These are phyloP conservation scores for Halcyon smyrnensis DNA, from an alignment of 2,797 vertebrate species.

Conservation along the genomic window DNA sequence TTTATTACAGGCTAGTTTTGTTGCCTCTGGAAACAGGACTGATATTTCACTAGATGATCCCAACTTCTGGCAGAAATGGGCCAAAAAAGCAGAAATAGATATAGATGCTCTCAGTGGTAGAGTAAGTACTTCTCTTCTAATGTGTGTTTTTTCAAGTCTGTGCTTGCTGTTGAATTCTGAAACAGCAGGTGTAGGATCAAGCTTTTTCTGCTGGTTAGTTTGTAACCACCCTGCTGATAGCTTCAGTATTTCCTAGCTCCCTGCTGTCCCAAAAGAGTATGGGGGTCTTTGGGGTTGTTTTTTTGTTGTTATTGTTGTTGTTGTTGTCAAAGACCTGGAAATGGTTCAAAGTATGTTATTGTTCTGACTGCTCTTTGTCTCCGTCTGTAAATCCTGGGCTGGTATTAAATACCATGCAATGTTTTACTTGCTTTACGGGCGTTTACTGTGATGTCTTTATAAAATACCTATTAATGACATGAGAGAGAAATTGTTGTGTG, in stretches of 20 bases:
- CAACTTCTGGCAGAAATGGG: slow-evolving; percentile 99
- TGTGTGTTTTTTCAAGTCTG: neutral
- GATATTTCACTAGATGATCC: slow-evolving; percentile 98
- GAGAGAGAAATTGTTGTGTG: neutral
- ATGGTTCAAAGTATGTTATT: neutral
- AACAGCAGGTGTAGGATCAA: neutral
- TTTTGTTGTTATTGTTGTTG: no score
- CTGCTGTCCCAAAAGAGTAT: neutral
- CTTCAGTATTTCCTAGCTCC: neutral
- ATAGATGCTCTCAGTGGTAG: slow-evolving; percentile 92
- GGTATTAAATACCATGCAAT: neutral
- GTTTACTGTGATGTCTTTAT: neutral
- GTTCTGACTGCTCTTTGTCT: neutral
- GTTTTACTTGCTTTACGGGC: neutral
- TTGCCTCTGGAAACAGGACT: slow-evolving; percentile 97
- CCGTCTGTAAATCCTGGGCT: neutral
- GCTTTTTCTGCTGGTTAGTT: neutral
- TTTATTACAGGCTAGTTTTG: slow-evolving; percentile 94
- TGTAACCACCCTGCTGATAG: neutral
- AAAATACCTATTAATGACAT: neutral
- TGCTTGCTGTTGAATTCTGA: neutral
- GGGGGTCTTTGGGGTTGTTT: neutral
- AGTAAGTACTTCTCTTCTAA: slow-evolving; percentile 82
- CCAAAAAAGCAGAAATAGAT: slow-evolving; percentile 97
- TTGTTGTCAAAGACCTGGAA: neutral